A percentile compares a stretch with the other conserved stretches of the same genome.
These are phyloP conservation scores for Notocelia uddmanniana DNA, from an alignment of 2,888 invertebrate species.

Conservation along the genomic window DNA sequence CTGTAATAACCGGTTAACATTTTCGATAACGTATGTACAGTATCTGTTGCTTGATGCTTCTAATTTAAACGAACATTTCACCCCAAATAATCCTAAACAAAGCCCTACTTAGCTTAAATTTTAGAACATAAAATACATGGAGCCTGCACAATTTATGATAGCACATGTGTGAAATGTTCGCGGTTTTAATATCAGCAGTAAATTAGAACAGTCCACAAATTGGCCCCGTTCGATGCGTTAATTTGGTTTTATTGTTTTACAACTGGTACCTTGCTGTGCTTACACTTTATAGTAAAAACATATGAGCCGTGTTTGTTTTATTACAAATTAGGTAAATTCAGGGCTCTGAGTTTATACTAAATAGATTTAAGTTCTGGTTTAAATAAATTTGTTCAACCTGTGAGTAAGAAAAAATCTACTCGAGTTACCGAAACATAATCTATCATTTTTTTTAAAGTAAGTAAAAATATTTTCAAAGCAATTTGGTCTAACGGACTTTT, in stretches of 20 bases:
- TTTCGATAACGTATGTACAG: no score
- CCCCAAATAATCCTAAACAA: slow-evolving; percentile 13
- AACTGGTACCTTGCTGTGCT: slow-evolving; percentile 19
- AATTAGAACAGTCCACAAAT: slow-evolving; percentile 67
- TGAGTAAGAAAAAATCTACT: no score
- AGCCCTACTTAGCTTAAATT: slow-evolving; percentile 28
- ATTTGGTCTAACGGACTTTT: no score
- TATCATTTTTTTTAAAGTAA: no score
- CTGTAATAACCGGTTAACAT: no score
- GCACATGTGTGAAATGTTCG: slow-evolving; percentile 67
- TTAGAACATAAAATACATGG: slow-evolving; percentile 38
- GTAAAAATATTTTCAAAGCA: no score
- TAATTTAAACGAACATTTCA: slow-evolving; percentile 2
- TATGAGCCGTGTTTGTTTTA: no score
- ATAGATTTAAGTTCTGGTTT: no score
- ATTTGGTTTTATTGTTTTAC: slow-evolving; percentile 46
- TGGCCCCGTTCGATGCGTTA: slow-evolving; percentile 55
- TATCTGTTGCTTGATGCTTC: not conserved
- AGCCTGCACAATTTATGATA: slow-evolving; percentile 59
- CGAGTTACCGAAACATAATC: no score
- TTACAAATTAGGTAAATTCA: no score
- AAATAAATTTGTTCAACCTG: no score
- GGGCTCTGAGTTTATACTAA: no score
- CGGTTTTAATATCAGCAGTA: slow-evolving; percentile 76
- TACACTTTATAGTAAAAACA: not conserved